Conservation (phyloP, 2,113 vertebrate genomes). For the Rhabdomys dilectus region DNA sequence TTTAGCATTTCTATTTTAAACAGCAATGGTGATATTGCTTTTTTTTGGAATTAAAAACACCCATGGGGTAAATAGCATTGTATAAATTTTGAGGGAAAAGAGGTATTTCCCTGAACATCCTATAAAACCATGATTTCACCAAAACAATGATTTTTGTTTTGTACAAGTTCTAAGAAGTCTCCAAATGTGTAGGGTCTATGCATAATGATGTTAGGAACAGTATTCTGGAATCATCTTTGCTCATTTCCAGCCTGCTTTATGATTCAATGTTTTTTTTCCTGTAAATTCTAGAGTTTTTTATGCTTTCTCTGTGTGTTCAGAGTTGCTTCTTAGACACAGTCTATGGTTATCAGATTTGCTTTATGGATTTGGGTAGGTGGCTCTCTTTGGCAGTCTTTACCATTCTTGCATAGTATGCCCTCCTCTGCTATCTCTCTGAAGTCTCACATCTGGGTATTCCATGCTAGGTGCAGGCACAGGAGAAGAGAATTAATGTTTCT, state of each 20-base stretch:
- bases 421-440: not conserved
- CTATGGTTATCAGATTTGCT: not conserved
- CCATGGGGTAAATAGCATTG: not conserved
- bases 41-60: conserved; percentile 43
- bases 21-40: not conserved
- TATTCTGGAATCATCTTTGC: conserved; percentile 14
- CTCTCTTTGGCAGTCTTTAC: not conserved
- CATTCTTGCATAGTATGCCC: not conserved
- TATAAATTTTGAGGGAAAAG: conserved; percentile 30
- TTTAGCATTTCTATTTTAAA: conserved; percentile 64
- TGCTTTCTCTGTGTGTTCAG: not conserved
- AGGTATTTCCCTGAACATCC: not conserved
- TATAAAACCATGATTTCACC: not conserved
- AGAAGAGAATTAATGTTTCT: not conserved
- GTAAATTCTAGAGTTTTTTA: not conserved
- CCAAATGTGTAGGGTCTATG: not conserved
- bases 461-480: not conserved
- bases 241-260: not conserved
- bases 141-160: conserved; percentile 18
- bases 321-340: not conserved
- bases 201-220: not conserved
- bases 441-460: conserved; percentile 28
- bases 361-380: not conserved
- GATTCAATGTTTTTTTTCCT: not conserved
- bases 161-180: conserved; percentile 11